These are phyloP conservation scores for Silurus meridionalis DNA, from an alignment of 2,113 vertebrate genomes.

Conservation along the genomic window DNA sequence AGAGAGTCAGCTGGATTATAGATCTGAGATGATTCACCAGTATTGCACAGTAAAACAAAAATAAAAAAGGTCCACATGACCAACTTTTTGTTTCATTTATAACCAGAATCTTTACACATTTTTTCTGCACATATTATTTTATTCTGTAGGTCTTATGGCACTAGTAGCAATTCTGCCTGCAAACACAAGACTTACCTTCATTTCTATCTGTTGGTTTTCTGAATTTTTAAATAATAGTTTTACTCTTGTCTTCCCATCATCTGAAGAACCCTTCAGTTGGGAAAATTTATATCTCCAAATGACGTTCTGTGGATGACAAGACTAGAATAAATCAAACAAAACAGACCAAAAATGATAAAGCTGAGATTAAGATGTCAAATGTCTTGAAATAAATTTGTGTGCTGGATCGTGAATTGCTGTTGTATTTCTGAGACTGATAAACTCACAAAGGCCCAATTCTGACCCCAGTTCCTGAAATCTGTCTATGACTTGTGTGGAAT, in stretches of 20 bases:
- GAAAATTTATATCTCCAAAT: constrained; percentile 94
- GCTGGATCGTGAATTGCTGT: neutral
- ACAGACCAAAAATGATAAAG: neutral
- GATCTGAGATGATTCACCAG: neutral
- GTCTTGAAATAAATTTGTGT: neutral
- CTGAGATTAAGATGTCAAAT: constrained; percentile 30
- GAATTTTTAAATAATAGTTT: constrained; percentile 89
- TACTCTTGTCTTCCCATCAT: constrained; percentile 88
- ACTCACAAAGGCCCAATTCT: neutral
- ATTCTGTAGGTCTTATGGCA: neutral
- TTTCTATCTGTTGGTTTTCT: constrained; percentile 91
- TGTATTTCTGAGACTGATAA: neutral
- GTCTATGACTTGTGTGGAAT: neutral
- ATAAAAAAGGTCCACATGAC: neutral
- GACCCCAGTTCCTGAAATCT: neutral
- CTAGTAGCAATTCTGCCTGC: neutral
- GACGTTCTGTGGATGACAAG: constrained; percentile 69
- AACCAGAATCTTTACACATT: neutral
- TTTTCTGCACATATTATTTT: no score
- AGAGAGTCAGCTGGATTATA: neutral
- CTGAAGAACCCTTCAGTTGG: constrained; percentile 94
- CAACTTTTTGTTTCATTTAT: neutral
- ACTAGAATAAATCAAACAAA: constrained; percentile 25
- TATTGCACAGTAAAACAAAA: neutral
- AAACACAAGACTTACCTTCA: constrained; percentile 76